Evolutionary conservation across 2,797 vertebrate genomes (phyloP).

Genomic region (Acrocephalus scirpaceus): DNA sequence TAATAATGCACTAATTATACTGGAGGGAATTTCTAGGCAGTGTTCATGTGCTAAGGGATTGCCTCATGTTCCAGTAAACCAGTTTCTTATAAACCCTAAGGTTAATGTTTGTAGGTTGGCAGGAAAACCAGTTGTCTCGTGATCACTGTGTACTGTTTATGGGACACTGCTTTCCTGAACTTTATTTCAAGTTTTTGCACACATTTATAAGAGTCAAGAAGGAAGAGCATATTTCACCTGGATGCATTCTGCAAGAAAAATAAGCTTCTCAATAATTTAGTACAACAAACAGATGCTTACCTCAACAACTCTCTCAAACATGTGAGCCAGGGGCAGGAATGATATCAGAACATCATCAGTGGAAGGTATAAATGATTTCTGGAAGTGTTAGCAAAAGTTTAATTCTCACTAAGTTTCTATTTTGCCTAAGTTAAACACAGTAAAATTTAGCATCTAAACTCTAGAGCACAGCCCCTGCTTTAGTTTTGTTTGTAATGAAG

Average conservation of each 20-base stretch:
- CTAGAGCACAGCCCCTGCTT: background rate
- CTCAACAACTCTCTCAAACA: slow-evolving; percentile 96
- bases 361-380: slow-evolving; percentile 72
- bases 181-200: slow-evolving; percentile 86
- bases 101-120: background rate
- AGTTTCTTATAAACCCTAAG: background rate
- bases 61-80: background rate
- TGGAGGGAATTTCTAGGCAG: background rate
- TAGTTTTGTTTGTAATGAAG: background rate
- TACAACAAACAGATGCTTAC: slow-evolving; percentile 70
- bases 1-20: background rate
- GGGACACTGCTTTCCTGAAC: background rate
- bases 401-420: background rate
- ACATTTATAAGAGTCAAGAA: slow-evolving; percentile 86
- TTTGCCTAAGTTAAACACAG: background rate
- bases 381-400: slow-evolving; percentile 35
- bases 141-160: background rate
- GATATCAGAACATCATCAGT: slow-evolving; percentile 88
- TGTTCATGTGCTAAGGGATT: background rate
- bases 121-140: background rate
- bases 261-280: background rate
- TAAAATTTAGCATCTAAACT: background rate
- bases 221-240: slow-evolving; percentile 79
- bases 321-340: slow-evolving; percentile 95
- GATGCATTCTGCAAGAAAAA: slow-evolving; percentile 73